Evolutionary conservation across 2,888 invertebrate genomes (phyloP).

Genomic region (Acanthosepion lycidas): DNA sequence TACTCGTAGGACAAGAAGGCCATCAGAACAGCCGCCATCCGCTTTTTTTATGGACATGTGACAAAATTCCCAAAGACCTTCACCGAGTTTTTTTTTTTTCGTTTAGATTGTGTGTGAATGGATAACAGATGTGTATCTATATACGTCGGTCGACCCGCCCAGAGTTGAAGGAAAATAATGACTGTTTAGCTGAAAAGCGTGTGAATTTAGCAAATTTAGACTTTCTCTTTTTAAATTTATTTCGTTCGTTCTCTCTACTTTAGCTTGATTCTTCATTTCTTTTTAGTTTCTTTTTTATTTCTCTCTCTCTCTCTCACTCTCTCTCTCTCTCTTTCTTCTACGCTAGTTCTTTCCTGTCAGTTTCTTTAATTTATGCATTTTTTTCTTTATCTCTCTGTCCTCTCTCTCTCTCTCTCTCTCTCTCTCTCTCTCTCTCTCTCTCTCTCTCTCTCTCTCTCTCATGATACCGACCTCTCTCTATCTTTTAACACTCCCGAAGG

Average conservation of each 20-base stretch:
- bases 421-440: too few relatives aligned
- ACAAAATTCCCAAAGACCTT: neutral
- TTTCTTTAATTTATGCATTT: too few relatives aligned
- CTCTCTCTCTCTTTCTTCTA: too few relatives aligned
- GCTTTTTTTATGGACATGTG: neutral
- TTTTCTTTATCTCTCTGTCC: too few relatives aligned
- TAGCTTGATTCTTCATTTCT: too few relatives aligned
- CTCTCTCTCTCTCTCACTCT: too few relatives aligned
- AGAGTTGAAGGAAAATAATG: neutral
- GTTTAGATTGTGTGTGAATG: slow-evolving; percentile 18
- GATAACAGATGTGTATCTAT: neutral
- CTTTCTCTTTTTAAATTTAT: neutral
- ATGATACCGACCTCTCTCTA: too few relatives aligned
- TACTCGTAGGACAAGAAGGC: neutral
- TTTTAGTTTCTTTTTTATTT: too few relatives aligned
- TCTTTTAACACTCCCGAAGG: too few relatives aligned
- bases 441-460: too few relatives aligned
- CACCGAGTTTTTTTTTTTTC: neutral
- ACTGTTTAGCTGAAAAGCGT: neutral
- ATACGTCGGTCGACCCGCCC: neutral
- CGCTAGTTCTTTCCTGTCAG: too few relatives aligned
- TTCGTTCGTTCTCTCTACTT: neutral
- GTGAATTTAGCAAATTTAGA: neutral
- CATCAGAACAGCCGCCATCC: slow-evolving; percentile 16
- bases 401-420: too few relatives aligned